A percentile compares a stretch with the other conserved stretches of the same genome.
These are phyloP conservation scores for Melitaea athalia DNA, from an alignment of 2,888 invertebrate species.

Conservation along the genomic window DNA sequence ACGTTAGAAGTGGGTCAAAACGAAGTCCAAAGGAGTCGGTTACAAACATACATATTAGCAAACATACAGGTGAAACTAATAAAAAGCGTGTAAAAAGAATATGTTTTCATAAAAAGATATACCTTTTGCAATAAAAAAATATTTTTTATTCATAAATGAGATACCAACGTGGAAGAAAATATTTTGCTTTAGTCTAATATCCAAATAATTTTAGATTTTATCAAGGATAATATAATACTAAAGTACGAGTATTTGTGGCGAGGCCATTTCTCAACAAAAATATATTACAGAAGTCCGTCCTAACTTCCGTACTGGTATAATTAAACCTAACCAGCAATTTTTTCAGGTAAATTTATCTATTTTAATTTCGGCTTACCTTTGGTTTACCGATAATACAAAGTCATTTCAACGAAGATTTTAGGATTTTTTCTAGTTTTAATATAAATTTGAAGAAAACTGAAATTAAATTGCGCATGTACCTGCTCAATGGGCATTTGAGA, in stretches of 20 bases:
- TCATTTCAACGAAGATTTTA: no score
- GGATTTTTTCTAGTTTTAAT: no score
- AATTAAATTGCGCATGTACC: no score
- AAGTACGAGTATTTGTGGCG: background rate
- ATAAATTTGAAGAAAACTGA: no score
- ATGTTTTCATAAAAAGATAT: background rate
- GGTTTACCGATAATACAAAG: no score
- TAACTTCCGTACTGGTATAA: background rate
- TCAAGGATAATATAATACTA: background rate
- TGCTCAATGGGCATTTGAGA: no score
- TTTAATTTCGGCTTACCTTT: background rate
- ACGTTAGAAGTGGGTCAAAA: no score
- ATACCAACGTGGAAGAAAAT: background rate
- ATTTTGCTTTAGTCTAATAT: background rate
- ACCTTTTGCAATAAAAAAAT: background rate
- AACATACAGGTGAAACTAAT: no score
- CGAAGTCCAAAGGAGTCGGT: no score
- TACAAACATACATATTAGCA: no score
- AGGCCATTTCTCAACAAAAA: background rate
- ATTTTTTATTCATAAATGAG: background rate
- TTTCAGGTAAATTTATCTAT: background rate
- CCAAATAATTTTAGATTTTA: background rate
- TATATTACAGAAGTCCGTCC: background rate
- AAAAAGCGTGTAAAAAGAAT: no score
- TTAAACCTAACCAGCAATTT: background rate